phyloP scores from a whole-genome alignment of 1,140 invertebrate genomes.

The Drosophila miranda region DNA sequence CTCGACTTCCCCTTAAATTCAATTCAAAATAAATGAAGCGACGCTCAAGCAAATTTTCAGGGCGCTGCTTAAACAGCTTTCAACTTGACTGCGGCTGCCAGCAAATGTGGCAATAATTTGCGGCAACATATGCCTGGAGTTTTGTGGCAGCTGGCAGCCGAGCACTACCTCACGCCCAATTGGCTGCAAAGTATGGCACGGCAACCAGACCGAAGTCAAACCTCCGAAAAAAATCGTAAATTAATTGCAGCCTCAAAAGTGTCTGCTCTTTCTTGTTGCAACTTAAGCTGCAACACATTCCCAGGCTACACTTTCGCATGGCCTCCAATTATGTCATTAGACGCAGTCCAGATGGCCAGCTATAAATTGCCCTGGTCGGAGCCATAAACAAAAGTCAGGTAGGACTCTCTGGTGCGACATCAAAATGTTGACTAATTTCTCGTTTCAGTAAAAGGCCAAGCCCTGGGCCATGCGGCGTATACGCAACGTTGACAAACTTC shows the following conservation, averaged over 20 bases:
- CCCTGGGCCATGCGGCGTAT: constrained; percentile 39
- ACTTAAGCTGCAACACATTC: constrained; percentile 9
- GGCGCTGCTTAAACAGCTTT: constrained; percentile 66
- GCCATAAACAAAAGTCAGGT: constrained; percentile 67
- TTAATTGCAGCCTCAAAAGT: constrained; percentile 52
- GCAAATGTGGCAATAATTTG: constrained; percentile 53
- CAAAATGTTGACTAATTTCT: constrained; percentile 77
- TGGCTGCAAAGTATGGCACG: constrained; percentile 35
- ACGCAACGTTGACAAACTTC: constrained; percentile 45
- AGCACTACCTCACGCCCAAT: constrained; percentile 35
- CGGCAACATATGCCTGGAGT: constrained; percentile 39
- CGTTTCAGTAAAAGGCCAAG: constrained; percentile 1
- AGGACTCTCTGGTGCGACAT: constrained; percentile 50
- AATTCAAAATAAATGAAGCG: constrained; percentile 67
- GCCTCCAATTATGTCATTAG: constrained; percentile 70
- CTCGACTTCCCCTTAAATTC: constrained; percentile 61
- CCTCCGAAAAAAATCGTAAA: constrained; percentile 54
- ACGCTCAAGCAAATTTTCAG: constrained; percentile 54
- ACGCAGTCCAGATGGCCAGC: constrained; percentile 41
- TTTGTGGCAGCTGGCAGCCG: constrained; percentile 36
- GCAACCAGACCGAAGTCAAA: too few relatives aligned
- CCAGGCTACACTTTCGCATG: constrained; percentile 15
- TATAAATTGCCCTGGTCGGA: constrained; percentile 53
- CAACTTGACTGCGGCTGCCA: constrained; percentile 59
- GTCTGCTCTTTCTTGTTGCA: constrained; percentile 39